phyloP scores from a whole-genome alignment of 2,797 vertebrate genomes.

The Ciconia nigra region DNA sequence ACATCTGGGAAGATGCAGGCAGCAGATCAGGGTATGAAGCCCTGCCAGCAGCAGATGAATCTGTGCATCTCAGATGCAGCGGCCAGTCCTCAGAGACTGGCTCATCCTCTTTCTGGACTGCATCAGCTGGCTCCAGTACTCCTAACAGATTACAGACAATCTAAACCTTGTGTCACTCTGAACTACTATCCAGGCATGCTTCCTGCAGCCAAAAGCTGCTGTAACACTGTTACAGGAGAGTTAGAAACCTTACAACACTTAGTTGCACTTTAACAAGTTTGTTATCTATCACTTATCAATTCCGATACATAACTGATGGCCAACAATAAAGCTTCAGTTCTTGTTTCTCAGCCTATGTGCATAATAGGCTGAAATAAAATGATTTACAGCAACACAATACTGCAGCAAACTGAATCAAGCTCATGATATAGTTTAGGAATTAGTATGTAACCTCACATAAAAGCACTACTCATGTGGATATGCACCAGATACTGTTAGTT shows the following conservation, averaged over 20 bases:
- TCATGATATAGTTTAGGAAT: neutral
- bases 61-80: slow-evolving; percentile 2
- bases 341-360: neutral
- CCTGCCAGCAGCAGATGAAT: slow-evolving; percentile 40
- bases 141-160: slow-evolving; percentile 22
- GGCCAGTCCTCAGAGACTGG: neutral
- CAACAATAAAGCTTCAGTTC: neutral
- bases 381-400: neutral
- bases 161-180: slow-evolving; percentile 45
- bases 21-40: slow-evolving; percentile 14
- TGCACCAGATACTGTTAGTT: neutral
- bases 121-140: slow-evolving; percentile 50
- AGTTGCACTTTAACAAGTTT: neutral
- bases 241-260: neutral
- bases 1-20: slow-evolving; percentile 56
- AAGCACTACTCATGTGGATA: neutral
- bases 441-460: neutral
- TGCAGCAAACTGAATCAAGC: neutral
- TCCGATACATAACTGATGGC: neutral
- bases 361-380: neutral
- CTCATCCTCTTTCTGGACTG: slow-evolving; percentile 43
- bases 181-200: neutral
- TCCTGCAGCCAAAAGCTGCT: neutral
- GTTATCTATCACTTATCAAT: neutral
- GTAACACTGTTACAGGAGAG: neutral